phyloP scores from a whole-genome alignment of 2,113 vertebrate species.

The Nothobranchius furzeri region DNA sequence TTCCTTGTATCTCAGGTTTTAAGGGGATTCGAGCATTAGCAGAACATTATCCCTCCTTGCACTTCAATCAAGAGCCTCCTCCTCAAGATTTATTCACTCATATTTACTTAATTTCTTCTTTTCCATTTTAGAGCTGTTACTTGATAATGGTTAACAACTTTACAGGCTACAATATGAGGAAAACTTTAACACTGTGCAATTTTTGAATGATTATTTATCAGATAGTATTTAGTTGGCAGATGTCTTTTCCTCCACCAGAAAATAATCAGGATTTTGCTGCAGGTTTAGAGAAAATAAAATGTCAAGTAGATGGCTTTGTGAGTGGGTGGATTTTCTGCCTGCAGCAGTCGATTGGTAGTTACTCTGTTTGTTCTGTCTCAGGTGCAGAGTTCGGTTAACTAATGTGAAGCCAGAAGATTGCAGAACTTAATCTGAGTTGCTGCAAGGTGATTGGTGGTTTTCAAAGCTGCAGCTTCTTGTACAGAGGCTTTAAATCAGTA shows the following conservation, averaged over 20 bases:
- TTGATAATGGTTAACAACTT: not conserved
- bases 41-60: slow-evolving; percentile 2
- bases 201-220: not conserved
- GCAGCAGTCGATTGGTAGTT: slow-evolving; percentile 14
- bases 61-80: not conserved
- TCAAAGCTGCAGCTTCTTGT: not conserved
- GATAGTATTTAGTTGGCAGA: not conserved
- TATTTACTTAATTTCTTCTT: not conserved
- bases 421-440: slow-evolving; percentile 15
- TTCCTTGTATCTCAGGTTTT: slow-evolving; percentile 11
- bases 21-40: slow-evolving; percentile 23
- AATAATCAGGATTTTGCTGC: not conserved
- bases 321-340: slow-evolving; percentile 22
- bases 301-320: not conserved
- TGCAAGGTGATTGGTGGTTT: slow-evolving; percentile 4
- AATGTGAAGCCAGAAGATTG: slow-evolving; percentile 3
- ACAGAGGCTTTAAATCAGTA: not conserved
- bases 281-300: slow-evolving; percentile 7
- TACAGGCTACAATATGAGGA: not conserved
- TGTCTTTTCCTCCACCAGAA: not conserved
- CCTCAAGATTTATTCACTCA: not conserved
- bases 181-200: not conserved
- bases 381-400: slow-evolving; percentile 14
- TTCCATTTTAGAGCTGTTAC: slow-evolving; percentile 11
- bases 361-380: slow-evolving; percentile 13